Conservation (phyloP, 2,113 vertebrate genomes). For the Siphamia tubifer region DNA sequence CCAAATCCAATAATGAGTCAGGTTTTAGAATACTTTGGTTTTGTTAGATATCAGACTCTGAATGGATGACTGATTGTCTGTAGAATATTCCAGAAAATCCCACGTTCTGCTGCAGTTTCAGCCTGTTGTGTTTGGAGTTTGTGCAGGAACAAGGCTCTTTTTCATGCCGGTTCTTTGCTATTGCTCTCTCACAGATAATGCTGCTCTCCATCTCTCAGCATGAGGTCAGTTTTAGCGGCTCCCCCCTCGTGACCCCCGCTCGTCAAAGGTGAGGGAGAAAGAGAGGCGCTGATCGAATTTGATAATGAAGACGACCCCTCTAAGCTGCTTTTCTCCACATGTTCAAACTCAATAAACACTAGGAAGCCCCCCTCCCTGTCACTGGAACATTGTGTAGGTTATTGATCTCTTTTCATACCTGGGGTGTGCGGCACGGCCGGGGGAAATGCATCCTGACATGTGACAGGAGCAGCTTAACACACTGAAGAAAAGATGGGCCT, state of each 20-base stretch:
- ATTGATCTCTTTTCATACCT: conserved; percentile 85
- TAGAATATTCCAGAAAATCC: no score
- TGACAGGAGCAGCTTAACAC: conserved; percentile 70
- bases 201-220: conserved; percentile 59
- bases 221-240: conserved; percentile 42
- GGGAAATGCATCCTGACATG: conserved; percentile 78
- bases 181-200: conserved; percentile 26
- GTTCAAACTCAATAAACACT: conserved; percentile 73
- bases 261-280: conserved; percentile 75
- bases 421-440: conserved; percentile 58
- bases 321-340: conserved; percentile 80
- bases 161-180: conserved; percentile 8
- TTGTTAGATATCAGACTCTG: no score
- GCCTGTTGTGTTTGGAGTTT: not conserved
- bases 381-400: conserved; percentile 80
- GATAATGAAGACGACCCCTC: conserved; percentile 81
- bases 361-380: conserved; percentile 70
- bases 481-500: conserved; percentile 74
- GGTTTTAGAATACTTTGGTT: no score
- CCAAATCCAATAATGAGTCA: no score
- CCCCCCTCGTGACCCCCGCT: conserved; percentile 50
- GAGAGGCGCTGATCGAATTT: conserved; percentile 78
- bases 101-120: no score
- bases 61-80: no score
- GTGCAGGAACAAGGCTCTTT: not conserved